Evolutionary conservation across 2,797 vertebrate genomes (phyloP).

Genomic region (Chaetodon trifasciatus): DNA sequence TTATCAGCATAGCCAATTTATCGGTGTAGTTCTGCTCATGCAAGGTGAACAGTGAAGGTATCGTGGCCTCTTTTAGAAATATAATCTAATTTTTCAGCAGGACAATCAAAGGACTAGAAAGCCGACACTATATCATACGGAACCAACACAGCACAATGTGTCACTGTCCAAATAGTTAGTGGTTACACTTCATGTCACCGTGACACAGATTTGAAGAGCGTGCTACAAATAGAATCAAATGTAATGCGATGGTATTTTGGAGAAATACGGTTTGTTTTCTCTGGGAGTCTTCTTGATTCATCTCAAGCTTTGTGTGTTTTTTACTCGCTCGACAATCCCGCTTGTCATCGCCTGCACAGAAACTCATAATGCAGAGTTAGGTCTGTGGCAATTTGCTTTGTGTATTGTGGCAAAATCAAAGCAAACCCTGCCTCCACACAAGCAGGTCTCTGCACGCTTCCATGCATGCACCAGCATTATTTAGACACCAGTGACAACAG

Average conservation of each 20-base stretch:
- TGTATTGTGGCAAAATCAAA: constrained; percentile 65
- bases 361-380: constrained; percentile 46
- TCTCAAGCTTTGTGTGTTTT: constrained; percentile 18
- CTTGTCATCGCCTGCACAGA: constrained; percentile 29
- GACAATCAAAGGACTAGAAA: not conserved
- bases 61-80: too few relatives aligned
- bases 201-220: not conserved
- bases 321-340: constrained; percentile 18
- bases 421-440: constrained; percentile 56
- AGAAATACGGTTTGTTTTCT: constrained; percentile 7
- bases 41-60: too few relatives aligned
- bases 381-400: constrained; percentile 59
- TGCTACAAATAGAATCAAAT: constrained; percentile 8
- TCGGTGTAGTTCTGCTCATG: not conserved
- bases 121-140: not conserved
- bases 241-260: not conserved
- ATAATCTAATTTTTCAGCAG: too few relatives aligned
- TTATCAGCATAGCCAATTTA: not conserved
- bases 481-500: constrained; percentile 50
- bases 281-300: constrained; percentile 32
- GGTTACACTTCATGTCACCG: not conserved
- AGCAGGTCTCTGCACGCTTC: constrained; percentile 34
- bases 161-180: not conserved
- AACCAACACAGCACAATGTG: not conserved
- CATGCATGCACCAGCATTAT: constrained; percentile 52